A percentile compares a stretch with the other conserved stretches of the same genome.
These are phyloP conservation scores for Aphelenchoides bicaudatus DNA, from an alignment of 2,888 invertebrate species.

Conservation along the genomic window DNA sequence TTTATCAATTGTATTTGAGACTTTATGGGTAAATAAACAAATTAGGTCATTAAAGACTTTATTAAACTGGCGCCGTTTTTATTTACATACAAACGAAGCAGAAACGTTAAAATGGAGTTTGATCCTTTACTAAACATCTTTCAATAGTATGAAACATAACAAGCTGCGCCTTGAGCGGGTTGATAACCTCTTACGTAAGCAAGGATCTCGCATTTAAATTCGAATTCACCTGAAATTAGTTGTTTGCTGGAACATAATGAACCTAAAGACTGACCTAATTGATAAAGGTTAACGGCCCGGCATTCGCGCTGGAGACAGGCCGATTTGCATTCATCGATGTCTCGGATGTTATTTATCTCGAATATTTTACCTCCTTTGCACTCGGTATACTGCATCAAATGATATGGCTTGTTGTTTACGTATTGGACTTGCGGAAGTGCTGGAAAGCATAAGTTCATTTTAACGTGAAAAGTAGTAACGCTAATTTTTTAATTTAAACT, in stretches of 20 bases:
- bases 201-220: slow-evolving; percentile 51
- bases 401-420: slow-evolving; percentile 48
- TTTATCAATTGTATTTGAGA: no score
- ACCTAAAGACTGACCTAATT: slow-evolving; percentile 28
- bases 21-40: no score
- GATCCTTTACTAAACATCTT: slow-evolving; percentile 1
- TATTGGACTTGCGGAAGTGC: slow-evolving; percentile 49
- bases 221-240: slow-evolving; percentile 40
- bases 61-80: no score
- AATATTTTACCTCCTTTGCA: slow-evolving; percentile 55
- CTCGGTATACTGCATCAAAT: slow-evolving; percentile 51
- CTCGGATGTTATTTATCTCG: slow-evolving; percentile 51
- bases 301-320: slow-evolving; percentile 57
- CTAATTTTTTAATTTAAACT: no score
- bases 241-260: background rate
- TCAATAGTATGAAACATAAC: slow-evolving; percentile 41
- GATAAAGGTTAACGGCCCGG: slow-evolving; percentile 56
- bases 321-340: slow-evolving; percentile 58
- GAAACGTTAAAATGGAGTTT: no score
- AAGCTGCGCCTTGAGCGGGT: slow-evolving; percentile 53
- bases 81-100: no score
- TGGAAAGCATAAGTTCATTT: slow-evolving; percentile 28
- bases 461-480: no score
- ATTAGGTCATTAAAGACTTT: no score
- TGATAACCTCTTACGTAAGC: slow-evolving; percentile 36